Evolutionary conservation across 2,888 invertebrate genomes (phyloP).

Genomic region (Lacanobia oleracea): DNA sequence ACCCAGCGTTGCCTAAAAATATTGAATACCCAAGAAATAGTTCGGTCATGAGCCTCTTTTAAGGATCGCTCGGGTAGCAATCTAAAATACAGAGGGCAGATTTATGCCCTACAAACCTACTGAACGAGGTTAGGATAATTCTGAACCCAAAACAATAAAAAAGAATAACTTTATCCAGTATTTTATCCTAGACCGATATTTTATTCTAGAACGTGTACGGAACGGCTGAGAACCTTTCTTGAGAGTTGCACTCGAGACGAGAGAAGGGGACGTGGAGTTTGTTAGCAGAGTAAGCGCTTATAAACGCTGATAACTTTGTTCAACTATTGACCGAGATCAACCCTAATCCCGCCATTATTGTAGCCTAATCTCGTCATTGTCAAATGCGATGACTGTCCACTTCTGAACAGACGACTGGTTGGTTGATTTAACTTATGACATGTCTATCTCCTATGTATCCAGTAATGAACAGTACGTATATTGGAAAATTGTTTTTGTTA

Average conservation of each 20-base stretch:
- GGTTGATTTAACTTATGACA: not conserved
- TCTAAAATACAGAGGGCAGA: slow-evolving; percentile 32
- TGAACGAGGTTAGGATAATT: slow-evolving; percentile 43
- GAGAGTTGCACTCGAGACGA: slow-evolving; percentile 30
- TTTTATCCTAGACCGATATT: slow-evolving; percentile 40
- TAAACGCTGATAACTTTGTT: slow-evolving; percentile 23
- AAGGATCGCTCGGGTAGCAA: slow-evolving; percentile 21
- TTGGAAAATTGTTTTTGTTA: too few relatives aligned
- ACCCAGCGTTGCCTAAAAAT: slow-evolving; percentile 24
- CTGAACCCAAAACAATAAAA: slow-evolving; percentile 54
- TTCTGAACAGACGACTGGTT: not conserved
- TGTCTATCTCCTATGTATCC: not conserved
- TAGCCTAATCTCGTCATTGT: too few relatives aligned
- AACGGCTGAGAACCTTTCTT: slow-evolving; percentile 31
- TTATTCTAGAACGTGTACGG: slow-evolving; percentile 43
- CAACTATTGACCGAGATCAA: too few relatives aligned
- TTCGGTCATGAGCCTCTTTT: slow-evolving; percentile 14
- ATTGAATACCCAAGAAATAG: slow-evolving; percentile 40
- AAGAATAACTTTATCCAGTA: slow-evolving; percentile 41
- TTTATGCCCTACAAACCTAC: slow-evolving; percentile 29
- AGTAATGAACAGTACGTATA: too few relatives aligned
- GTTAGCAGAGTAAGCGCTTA: slow-evolving; percentile 33
- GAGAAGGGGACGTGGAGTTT: slow-evolving; percentile 28
- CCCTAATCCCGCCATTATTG: too few relatives aligned
- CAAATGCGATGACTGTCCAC: not conserved